A percentile compares a stretch with the other conserved stretches of the same genome.
These are phyloP conservation scores for Drosophila niveifrons DNA, from an alignment of 2,888 invertebrate species.

Conservation along the genomic window DNA sequence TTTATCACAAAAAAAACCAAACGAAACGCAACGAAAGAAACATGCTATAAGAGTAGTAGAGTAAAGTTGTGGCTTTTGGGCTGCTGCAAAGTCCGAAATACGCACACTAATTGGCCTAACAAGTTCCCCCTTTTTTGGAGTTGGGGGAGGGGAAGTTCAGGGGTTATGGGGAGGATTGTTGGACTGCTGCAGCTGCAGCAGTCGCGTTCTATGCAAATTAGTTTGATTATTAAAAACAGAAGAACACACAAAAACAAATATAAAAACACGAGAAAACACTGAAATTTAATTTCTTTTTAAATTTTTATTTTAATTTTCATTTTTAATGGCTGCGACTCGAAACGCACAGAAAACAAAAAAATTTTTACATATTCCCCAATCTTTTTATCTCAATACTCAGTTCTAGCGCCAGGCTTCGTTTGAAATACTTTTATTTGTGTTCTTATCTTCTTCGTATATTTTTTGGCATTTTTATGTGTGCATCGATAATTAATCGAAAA, in stretches of 20 bases:
- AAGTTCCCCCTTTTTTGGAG: slow-evolving; percentile 46
- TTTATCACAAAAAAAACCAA: slow-evolving; percentile 58
- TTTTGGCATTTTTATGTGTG: slow-evolving; percentile 53
- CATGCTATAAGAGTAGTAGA: slow-evolving; percentile 5
- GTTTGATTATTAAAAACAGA: slow-evolving; percentile 49
- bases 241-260: slow-evolving; percentile 14
- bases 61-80: slow-evolving; percentile 38
- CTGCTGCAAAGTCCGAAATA: slow-evolving; percentile 55
- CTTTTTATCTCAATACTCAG: slow-evolving; percentile 4
- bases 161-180: slow-evolving; percentile 3
- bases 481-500: slow-evolving; percentile 40
- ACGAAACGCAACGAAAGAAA: not conserved
- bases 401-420: slow-evolving; percentile 39
- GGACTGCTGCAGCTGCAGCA: slow-evolving; percentile 26
- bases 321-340: slow-evolving; percentile 22
- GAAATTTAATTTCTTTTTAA: slow-evolving; percentile 52
- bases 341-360: not conserved
- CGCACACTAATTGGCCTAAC: slow-evolving; percentile 73
- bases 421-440: slow-evolving; percentile 3
- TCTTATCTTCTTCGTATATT: slow-evolving; percentile 10
- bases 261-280: slow-evolving; percentile 19
- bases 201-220: slow-evolving; percentile 58
- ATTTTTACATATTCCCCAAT: not conserved
- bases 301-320: slow-evolving; percentile 38
- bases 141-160: not conserved